Conservation (phyloP, 2,797 vertebrate species). For the Danio aesculapii region DNA sequence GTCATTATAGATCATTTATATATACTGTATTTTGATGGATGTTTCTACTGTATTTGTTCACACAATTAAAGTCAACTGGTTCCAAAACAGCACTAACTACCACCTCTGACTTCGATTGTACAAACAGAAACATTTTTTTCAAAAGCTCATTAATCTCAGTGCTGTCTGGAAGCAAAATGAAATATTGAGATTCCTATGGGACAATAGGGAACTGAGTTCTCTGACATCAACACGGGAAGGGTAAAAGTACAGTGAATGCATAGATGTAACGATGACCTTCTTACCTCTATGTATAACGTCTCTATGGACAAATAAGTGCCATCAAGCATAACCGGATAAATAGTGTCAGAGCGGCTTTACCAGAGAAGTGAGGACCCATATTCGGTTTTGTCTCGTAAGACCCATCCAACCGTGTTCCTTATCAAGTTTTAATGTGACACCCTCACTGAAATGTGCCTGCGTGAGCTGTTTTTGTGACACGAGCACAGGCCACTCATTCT, state of each 20-base stretch:
- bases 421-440: conserved; percentile 56
- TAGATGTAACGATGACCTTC: conserved; percentile 40
- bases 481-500: background rate
- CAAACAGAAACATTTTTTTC: background rate
- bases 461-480: conserved; percentile 44
- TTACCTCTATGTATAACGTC: conserved; percentile 48
- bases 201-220: conserved; percentile 11
- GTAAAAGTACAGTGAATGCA: conserved; percentile 44
- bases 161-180: conserved; percentile 15
- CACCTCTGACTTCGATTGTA: background rate
- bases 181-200: conserved; percentile 30
- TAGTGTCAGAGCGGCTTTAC: conserved; percentile 40
- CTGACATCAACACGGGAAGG: conserved; percentile 31
- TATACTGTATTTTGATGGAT: background rate
- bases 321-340: conserved; percentile 50
- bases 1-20: too few species aligned
- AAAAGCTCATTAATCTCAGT: conserved; percentile 24
- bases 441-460: conserved; percentile 37
- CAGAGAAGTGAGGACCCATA: conserved; percentile 26
- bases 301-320: conserved; percentile 39
- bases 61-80: background rate
- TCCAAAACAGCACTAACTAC: background rate
- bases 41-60: background rate
- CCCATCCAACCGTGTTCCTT: conserved; percentile 40
- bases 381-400: conserved; percentile 41